phyloP scores from a whole-genome alignment of 1,140 invertebrate species.

The Calliphora vicina region DNA sequence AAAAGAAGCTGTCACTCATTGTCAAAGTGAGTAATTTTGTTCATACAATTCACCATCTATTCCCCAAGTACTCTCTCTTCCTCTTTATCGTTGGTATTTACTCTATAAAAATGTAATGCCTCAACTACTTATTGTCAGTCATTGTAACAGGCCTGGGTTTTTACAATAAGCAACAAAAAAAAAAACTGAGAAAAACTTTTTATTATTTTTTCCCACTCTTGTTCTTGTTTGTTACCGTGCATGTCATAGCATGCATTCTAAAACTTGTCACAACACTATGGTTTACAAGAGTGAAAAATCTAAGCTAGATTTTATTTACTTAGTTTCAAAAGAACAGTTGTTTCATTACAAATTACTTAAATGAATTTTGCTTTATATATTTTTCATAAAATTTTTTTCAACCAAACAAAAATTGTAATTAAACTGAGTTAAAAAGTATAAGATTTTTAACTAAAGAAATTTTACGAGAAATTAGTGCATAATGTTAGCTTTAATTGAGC shows the following conservation, averaged over 20 bases:
- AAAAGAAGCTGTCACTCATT: neutral
- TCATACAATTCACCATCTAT: neutral
- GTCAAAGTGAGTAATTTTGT: conserved; percentile 1
- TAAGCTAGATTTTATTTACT: too few species aligned
- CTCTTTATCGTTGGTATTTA: neutral
- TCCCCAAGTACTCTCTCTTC: neutral
- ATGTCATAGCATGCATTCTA: neutral
- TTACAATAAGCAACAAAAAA: neutral
- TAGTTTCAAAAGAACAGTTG: too few species aligned
- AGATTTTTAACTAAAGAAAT: too few species aligned
- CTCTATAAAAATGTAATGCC: neutral
- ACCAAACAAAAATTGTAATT: too few species aligned
- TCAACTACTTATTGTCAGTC: neutral
- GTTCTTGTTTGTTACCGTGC: neutral
- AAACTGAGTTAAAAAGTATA: too few species aligned
- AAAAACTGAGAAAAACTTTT: neutral
- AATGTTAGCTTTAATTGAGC: too few species aligned
- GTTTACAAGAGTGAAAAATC: too few species aligned
- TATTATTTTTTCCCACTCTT: neutral
- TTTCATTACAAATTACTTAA: too few species aligned
- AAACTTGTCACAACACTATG: neutral
- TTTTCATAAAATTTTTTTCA: too few species aligned
- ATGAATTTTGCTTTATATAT: too few species aligned
- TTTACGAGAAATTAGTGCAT: too few species aligned
- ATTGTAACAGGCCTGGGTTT: neutral